These are phyloP conservation scores for Muscicapa striata DNA, from an alignment of 2,797 vertebrate species.

Conservation along the genomic window DNA sequence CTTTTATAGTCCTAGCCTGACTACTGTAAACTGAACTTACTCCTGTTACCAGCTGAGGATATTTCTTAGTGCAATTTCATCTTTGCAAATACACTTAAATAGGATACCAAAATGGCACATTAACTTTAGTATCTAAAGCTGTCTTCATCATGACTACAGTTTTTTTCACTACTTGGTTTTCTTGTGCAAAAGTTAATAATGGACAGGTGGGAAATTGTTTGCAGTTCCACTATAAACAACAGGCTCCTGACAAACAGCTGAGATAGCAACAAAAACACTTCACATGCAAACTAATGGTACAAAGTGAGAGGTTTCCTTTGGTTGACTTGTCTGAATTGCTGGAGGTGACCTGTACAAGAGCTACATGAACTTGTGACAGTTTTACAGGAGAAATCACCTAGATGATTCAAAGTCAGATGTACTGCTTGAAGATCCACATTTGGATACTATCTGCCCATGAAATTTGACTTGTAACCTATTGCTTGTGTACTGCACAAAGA, in stretches of 20 bases:
- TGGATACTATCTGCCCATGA: neutral
- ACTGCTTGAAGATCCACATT: neutral
- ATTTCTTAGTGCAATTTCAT: neutral
- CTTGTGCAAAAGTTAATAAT: neutral
- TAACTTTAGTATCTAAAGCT: conserved; percentile 1
- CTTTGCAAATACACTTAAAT: neutral
- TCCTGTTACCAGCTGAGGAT: neutral
- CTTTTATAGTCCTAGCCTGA: conserved; percentile 1
- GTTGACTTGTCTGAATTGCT: neutral
- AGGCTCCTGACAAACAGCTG: neutral
- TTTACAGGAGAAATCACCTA: neutral
- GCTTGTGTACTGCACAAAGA: neutral
- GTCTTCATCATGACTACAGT: neutral
- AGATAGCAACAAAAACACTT: neutral
- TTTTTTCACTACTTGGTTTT: neutral
- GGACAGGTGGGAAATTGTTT: conserved; percentile 25
- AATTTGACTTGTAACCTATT: neutral
- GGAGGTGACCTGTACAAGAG: neutral
- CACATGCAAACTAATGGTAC: neutral
- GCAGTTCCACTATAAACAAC: neutral
- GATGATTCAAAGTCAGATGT: neutral
- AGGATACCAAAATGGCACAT: neutral
- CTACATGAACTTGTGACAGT: neutral
- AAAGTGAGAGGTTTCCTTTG: neutral
- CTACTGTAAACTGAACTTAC: conserved; percentile 2